Percentiles rank a stretch among this genome's conserved stretches.
phyloP scores from a whole-genome alignment of 2,888 invertebrate species.

The Mesorhabditis spiculigera region DNA sequence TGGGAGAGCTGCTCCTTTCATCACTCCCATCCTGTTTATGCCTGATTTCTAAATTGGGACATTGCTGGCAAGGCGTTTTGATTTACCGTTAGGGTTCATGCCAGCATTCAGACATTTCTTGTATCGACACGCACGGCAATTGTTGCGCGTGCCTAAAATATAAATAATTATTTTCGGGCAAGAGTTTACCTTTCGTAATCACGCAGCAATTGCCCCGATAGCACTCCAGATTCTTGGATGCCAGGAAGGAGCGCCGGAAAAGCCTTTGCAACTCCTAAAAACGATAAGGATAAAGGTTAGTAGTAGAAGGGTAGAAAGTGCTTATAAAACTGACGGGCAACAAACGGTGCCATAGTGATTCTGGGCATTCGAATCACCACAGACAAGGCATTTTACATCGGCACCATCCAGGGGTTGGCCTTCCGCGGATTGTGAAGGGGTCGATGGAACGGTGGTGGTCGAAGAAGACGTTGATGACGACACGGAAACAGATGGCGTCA shows the following conservation, averaged over 20 bases:
- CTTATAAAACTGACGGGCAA: conserved; percentile 35
- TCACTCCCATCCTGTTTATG: too few species aligned
- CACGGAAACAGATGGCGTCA: too few species aligned
- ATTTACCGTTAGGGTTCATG: conserved; percentile 28
- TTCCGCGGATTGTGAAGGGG: too few species aligned
- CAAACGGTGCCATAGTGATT: conserved; percentile 31
- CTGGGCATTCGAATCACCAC: conserved; percentile 26
- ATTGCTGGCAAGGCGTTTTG: too few species aligned
- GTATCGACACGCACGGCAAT: conserved; percentile 30
- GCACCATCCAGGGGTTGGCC: too few species aligned
- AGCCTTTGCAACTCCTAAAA: conserved; percentile 33
- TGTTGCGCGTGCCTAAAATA: conserved; percentile 23
- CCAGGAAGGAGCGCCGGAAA: conserved; percentile 30
- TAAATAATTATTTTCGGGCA: too few species aligned
- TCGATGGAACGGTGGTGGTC: too few species aligned
- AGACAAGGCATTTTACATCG: conserved; percentile 25
- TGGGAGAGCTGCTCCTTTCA: too few species aligned
- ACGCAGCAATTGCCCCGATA: conserved; percentile 27
- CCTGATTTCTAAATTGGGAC: too few species aligned
- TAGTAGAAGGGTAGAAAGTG: too few species aligned
- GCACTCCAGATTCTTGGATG: conserved; percentile 29
- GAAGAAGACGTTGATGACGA: too few species aligned
- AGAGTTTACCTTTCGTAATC: conserved; percentile 20
- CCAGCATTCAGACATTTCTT: conserved; percentile 30
- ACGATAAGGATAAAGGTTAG: too few species aligned